Evolutionary conservation across 1,140 invertebrate species (phyloP).

Genomic region (Sycophaga agraensis): DNA sequence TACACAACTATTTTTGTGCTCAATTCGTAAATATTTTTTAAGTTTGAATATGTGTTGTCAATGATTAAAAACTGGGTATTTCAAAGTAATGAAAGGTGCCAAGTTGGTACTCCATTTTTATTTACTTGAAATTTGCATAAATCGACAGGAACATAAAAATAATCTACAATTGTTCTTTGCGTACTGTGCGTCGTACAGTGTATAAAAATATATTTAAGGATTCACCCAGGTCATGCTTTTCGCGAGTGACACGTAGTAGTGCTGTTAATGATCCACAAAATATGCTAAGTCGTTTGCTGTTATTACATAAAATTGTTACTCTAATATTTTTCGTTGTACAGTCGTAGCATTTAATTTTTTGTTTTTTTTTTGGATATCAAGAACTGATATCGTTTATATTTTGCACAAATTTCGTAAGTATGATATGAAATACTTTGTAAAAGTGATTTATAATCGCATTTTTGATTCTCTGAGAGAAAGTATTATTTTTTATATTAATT

Average conservation of each 20-base stretch:
- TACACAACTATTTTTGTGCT: too few relatives aligned
- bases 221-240: conserved; percentile 5
- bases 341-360: conserved; percentile 24
- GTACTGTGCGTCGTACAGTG: conserved; percentile 3
- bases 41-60: not conserved
- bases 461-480: conserved; percentile 5
- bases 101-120: not conserved
- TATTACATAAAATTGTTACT: conserved; percentile 10
- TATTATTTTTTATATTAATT: conserved; percentile 25
- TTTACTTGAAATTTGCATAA: conserved; percentile 9
- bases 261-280: conserved; percentile 17
- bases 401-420: conserved; percentile 10
- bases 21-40: conserved; percentile 1
- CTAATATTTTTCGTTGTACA: conserved; percentile 21
- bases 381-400: conserved; percentile 22
- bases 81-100: not conserved
- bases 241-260: not conserved
- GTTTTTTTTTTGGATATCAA: conserved; percentile 15
- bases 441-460: conserved; percentile 18
- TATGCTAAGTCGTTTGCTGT: conserved; percentile 4
- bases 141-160: not conserved
- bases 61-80: not conserved
- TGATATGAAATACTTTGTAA: not conserved
- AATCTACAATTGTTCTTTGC: conserved; percentile 9
- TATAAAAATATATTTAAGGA: conserved; percentile 18